Evolutionary conservation across 2,797 vertebrate species (phyloP).

Genomic region (Poecilia gillii): DNA sequence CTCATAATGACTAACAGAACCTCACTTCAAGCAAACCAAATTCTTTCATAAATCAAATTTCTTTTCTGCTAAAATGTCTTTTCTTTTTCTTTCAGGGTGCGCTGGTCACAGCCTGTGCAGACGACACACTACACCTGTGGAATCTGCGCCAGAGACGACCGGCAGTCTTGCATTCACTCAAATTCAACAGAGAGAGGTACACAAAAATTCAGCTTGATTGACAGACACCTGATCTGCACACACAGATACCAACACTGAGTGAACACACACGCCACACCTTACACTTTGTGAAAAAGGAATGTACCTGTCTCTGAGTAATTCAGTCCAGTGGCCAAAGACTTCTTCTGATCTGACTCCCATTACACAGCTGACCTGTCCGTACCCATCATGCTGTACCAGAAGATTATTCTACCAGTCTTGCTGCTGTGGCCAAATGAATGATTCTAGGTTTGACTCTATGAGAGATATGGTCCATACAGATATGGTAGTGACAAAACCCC

Average conservation of each 20-base stretch:
- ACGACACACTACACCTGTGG: conserved; percentile 97
- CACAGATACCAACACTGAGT: background rate
- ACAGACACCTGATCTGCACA: background rate
- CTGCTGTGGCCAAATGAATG: background rate
- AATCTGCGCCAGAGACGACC: conserved; percentile 96
- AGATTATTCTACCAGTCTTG: background rate
- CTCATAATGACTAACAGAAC: background rate
- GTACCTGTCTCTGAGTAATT: conserved; percentile 12
- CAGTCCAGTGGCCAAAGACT: background rate
- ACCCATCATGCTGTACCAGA: background rate
- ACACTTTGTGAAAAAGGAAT: conserved; percentile 3
- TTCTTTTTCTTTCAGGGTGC: conserved; percentile 84
- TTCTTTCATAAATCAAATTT: background rate
- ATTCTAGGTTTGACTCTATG: background rate
- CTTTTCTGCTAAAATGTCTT: background rate
- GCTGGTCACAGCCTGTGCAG: conserved; percentile 94
- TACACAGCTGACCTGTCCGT: background rate
- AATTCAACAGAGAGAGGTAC: conserved; percentile 98
- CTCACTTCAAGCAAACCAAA: background rate
- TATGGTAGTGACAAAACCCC: conserved; percentile 1
- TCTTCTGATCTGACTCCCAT: background rate
- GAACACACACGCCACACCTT: background rate
- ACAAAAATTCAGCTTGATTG: conserved; percentile 18
- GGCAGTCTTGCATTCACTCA: conserved; percentile 96
- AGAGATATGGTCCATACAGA: background rate